Evolutionary conservation across 2,888 invertebrate species (phyloP), one percentile per base, ranked within the genome.

Genomic region (Dynastes hyllus): DNA sequence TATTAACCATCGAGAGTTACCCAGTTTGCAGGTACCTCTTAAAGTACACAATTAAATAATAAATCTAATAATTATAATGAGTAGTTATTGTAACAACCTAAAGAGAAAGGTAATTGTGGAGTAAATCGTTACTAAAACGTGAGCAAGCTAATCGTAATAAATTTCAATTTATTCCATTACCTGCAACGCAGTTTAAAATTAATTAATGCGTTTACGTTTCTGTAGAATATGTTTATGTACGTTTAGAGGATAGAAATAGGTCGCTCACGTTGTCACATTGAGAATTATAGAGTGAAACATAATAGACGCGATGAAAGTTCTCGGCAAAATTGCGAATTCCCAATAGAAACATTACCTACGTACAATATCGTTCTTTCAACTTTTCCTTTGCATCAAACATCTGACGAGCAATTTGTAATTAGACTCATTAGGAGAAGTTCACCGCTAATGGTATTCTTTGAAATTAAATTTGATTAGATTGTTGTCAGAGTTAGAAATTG

Each of bases 301-400:
- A 55, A 55, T 55, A 22, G 22, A 55, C 11, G 11, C 55, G 55
- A 55, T 55, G 55, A 55, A 55, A 55, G 55, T 55, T 55, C 55
- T 55, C 55, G 13, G 13, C 13, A 45, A 45, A 55, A 22, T 22
- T 55, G 22, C 8, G 16, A 55, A 55, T 55, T 55, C 55, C 45
- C 45, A 11, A 45, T 45, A 45, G 45, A 9, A 45, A 45, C 45
- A 45, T 45, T 45, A 11, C 2, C 22, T 55, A 6, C 1, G 55
- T n/a, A 55, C 6, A 55, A 16, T 55, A 55, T 16, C n/a, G 22
- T 22, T 22, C 55, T 55, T 55, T 55, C 55, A 22, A 55, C 55
- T 55, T 55, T n/a, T n/a, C 55, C 22, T 55, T 55, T 22, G n/a
- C 22, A 55, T 55, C 22, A 1, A 55, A n/a, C 55, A 55, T 55